A percentile compares a stretch with the other conserved stretches of the same genome.
Evolutionary conservation across 2,888 invertebrate genomes (phyloP).

Genomic region (Gisinianus flammeolus): DNA sequence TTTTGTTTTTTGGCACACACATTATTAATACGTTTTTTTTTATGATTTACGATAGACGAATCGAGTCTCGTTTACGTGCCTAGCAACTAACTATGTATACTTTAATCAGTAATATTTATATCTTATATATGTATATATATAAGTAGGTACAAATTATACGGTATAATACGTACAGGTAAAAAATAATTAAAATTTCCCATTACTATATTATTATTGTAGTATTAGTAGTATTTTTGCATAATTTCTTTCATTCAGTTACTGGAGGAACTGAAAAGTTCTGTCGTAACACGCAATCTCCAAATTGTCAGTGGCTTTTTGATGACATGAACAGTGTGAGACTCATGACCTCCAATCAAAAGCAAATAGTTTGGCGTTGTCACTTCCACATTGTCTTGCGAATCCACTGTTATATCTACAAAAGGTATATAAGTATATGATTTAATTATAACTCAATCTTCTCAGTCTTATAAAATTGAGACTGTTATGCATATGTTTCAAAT

Average conservation of each 20-base stretch:
- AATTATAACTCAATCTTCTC: background rate
- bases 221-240: too few relatives aligned
- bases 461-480: background rate
- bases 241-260: background rate
- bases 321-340: slow-evolving; percentile 45
- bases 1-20: slow-evolving; percentile 2
- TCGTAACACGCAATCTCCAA: slow-evolving; percentile 53
- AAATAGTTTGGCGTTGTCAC: slow-evolving; percentile 53
- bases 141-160: too few relatives aligned
- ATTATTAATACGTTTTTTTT: too few relatives aligned
- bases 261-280: slow-evolving; percentile 38
- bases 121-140: background rate
- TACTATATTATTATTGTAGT: too few relatives aligned
- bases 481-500: background rate
- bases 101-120: background rate
- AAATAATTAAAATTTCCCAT: too few relatives aligned
- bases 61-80: background rate
- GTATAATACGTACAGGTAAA: background rate
- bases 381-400: slow-evolving; percentile 22
- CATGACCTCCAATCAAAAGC: slow-evolving; percentile 53
- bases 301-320: slow-evolving; percentile 50
- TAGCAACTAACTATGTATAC: background rate
- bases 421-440: background rate
- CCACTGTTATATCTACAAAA: slow-evolving; percentile 1
- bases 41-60: slow-evolving; percentile 2